These are phyloP conservation scores for Sterna hirundo DNA, from an alignment of 2,113 vertebrate species.

Conservation along the genomic window DNA sequence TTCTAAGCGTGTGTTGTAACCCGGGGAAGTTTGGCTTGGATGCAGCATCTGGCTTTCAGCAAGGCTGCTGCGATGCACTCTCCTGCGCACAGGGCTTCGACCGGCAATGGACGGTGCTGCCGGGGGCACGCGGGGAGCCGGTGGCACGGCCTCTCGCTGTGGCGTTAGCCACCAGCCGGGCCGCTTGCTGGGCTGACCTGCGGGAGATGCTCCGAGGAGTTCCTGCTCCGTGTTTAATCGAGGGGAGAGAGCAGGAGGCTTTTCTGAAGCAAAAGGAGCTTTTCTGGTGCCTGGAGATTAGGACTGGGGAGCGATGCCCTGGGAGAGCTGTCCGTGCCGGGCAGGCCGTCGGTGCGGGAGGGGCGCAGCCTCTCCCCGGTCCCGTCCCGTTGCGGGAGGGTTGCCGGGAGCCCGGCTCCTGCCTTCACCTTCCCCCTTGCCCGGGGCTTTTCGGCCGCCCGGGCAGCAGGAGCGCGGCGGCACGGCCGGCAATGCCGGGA, in stretches of 20 bases:
- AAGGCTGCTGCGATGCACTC: not conserved
- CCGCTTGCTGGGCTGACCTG: not conserved
- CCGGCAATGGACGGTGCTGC: not conserved
- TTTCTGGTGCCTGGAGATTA: not conserved
- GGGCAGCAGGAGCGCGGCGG: not conserved
- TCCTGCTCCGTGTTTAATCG: not conserved
- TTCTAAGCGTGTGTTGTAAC: not conserved
- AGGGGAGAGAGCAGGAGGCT: not conserved
- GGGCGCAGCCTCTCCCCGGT: not conserved
- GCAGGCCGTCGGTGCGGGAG: not conserved
- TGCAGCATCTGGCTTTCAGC: not conserved
- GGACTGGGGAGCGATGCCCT: not conserved
- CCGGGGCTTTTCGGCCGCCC: not conserved
- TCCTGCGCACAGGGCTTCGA: not conserved
- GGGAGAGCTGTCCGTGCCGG: not conserved
- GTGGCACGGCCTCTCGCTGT: rapidly evolving
- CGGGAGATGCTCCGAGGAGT: not conserved
- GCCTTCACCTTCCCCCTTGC: not conserved
- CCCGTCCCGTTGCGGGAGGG: not conserved
- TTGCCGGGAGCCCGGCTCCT: not conserved
- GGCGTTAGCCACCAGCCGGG: not conserved
- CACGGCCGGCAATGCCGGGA: not conserved
- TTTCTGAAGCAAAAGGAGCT: not conserved
- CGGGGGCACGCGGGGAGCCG: not conserved
- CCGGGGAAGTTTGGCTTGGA: not conserved